A percentile compares a stretch with the other conserved stretches of the same genome.
Evolutionary conservation across 2,797 vertebrate genomes (phyloP).

Genomic region (Macrochelys suwanniensis): DNA sequence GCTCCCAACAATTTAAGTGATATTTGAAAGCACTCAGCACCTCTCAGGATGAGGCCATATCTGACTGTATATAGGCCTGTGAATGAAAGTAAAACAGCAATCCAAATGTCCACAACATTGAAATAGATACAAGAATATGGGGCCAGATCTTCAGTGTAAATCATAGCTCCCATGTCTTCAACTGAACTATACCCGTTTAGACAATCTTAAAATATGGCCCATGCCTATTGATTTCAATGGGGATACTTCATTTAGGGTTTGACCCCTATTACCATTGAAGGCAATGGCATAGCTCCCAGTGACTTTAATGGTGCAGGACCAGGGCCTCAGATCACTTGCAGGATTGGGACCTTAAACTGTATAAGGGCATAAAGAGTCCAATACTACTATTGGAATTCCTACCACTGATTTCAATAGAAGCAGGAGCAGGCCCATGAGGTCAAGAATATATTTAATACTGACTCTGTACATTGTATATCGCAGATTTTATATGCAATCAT

Average conservation of each 20-base stretch:
- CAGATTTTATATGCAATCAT: not conserved
- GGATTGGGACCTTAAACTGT: not conserved
- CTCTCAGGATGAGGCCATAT: not conserved
- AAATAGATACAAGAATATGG: not conserved
- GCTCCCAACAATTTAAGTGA: not conserved
- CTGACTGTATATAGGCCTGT: not conserved
- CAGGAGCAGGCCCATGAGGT: accelerated
- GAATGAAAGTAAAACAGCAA: not conserved
- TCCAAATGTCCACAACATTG: not conserved
- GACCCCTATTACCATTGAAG: not conserved
- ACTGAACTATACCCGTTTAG: too few species aligned
- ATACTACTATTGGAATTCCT: not conserved
- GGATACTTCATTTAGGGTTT: not conserved
- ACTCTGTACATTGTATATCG: not conserved
- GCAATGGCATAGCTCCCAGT: not conserved
- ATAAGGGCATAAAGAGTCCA: not conserved
- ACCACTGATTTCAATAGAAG: not conserved
- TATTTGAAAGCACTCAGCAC: not conserved
- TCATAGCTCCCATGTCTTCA: not conserved
- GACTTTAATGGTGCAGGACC: not conserved
- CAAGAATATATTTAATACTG: not conserved
- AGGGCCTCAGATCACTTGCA: not conserved
- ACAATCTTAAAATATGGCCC: not conserved
- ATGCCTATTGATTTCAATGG: not conserved
- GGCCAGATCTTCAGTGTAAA: not conserved